Base-by-base conservation (phyloP, 2,797 vertebrate species). In the Sarcophilus harrisii region DNA sequence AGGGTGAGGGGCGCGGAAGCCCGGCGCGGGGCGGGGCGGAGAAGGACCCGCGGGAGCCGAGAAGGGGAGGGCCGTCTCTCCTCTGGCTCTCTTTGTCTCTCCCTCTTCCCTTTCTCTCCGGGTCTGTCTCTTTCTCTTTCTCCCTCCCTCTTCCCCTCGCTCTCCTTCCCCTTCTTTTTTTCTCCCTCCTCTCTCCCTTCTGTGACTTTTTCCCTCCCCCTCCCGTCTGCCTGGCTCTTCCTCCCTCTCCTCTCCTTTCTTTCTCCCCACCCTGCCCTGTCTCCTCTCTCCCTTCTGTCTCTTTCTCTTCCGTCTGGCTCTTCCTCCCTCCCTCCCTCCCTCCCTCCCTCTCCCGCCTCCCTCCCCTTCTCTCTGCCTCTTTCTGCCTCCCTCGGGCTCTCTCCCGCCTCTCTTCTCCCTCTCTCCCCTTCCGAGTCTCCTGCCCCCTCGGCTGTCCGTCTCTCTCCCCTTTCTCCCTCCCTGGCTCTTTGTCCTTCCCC, bases 301-400 rank as follows among this genome's bases (percentile, higher is more conserved):
- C 58, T 24, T 28, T 59, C 58, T 28, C 24, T 24, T 28, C 27
- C 24, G 1, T 28, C 58, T 28, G 24, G 57, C 81, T 81, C 58
- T 27, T 90, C 66, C 73, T 94, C 58, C 81, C 21, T 92, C 92
- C 6, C 30, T 30, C 28, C 45, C 1, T 30, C 59, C 11, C 29
- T 30, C 29, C 6, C 30, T 30, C 28, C 2, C 29, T 30, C 29
- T 12, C 11, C 29, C 29, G 8, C 58, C 58, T 59, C 57, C 13
- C 3, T 58, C 58, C 5, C 24, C 6, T 5, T 6, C 24, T 27
- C 58, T 27, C 5, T 3, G 8, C 27, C 58, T 59, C 9, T 29
- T 9, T 5, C 58, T 27, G 0, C 9, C 28, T 10, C 28, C 4
- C 8, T 58, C 58, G 58, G 1, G 0, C 58, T 8, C 24, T 27